Percentiles rank a stretch among this genome's conserved stretches.
Evolutionary conservation across 2,797 vertebrate species (phyloP).

Genomic region (Hylomyscus alleni): DNA sequence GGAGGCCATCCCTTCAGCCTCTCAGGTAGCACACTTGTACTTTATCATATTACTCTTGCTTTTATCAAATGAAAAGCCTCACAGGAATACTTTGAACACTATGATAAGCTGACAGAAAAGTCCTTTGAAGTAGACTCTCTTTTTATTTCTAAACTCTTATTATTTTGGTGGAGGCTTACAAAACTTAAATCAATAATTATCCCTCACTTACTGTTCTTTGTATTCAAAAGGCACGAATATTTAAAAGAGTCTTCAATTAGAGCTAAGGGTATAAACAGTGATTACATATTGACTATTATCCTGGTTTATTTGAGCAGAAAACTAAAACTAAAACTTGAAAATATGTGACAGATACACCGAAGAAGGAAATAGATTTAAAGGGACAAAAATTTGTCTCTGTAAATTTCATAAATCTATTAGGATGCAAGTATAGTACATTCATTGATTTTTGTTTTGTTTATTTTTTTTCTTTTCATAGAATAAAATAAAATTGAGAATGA

Average conservation of each 20-base stretch:
- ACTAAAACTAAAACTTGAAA: neutral
- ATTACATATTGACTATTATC: neutral
- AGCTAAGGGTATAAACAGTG: no score
- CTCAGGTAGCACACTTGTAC: neutral
- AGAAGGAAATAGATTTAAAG: neutral
- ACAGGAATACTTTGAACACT: neutral
- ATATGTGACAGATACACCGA: neutral
- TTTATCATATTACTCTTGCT: neutral
- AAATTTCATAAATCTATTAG: neutral
- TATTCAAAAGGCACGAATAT: neutral
- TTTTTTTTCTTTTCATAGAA: neutral
- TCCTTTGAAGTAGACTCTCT: neutral
- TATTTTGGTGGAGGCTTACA: neutral
- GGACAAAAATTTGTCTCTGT: neutral
- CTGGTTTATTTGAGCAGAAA: neutral
- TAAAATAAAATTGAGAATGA: neutral
- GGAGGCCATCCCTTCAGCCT: neutral
- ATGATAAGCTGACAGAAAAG: neutral
- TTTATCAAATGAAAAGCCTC: neutral
- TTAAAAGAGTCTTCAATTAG: neutral
- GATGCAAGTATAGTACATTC: neutral
- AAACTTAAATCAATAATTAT: neutral
- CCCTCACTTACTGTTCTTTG: neutral
- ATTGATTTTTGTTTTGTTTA: neutral
- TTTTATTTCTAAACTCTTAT: neutral